phyloP scores from a whole-genome alignment of 2,797 vertebrate genomes.

The Meriones psammophilus region DNA sequence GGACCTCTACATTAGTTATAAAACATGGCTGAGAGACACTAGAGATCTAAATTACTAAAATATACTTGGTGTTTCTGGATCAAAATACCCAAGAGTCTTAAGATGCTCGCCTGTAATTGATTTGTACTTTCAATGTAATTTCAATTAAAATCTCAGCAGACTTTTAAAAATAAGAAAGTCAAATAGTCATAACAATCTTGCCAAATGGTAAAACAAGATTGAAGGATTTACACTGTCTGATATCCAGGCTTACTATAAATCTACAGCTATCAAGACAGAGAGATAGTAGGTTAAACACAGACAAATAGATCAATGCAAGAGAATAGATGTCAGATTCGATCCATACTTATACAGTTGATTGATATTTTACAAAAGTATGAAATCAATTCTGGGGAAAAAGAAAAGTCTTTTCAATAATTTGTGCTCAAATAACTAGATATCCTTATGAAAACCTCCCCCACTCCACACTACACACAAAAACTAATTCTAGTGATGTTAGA shows the following conservation, averaged over 20 bases:
- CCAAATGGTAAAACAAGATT: neutral
- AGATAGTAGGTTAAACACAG: slow-evolving; percentile 44
- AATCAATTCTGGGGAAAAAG: neutral
- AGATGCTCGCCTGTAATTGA: slow-evolving; percentile 8
- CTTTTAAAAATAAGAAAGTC: neutral
- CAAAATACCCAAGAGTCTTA: neutral
- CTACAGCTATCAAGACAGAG: slow-evolving; percentile 7
- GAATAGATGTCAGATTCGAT: slow-evolving; percentile 36
- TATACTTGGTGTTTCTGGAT: neutral
- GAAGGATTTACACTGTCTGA: neutral
- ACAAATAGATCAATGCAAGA: slow-evolving; percentile 40
- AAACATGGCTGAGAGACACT: neutral
- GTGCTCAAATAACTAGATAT: neutral
- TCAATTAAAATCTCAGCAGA: neutral
- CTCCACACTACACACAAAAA: neutral
- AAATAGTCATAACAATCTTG: slow-evolving; percentile 4
- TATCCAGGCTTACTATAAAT: slow-evolving; percentile 33
- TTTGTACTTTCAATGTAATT: neutral
- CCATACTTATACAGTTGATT: neutral
- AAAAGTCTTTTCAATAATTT: slow-evolving; percentile 45
- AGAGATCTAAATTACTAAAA: neutral
- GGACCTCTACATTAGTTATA: neutral
- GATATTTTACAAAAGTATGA: slow-evolving; percentile 13
- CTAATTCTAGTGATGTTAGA: neutral
- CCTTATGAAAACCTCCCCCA: neutral